Conservation (phyloP, 2,888 invertebrate species). For the Pristionchus japonicus region DNA sequence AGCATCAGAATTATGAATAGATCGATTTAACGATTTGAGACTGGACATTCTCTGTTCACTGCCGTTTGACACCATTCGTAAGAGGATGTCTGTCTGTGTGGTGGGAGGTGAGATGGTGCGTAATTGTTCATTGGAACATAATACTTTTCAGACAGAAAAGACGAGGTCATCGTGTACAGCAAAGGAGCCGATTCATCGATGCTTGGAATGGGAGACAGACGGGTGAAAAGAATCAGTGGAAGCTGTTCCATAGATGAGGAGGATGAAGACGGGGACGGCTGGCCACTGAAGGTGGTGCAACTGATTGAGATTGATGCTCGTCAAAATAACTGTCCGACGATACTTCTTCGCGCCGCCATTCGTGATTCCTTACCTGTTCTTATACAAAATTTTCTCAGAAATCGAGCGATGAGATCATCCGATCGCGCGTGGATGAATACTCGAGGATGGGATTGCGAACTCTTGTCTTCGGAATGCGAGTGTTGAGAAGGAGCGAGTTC, state of each 20-base stretch:
- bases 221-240: not conserved
- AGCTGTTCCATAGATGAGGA: constrained; percentile 30
- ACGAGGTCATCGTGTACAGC: constrained; percentile 78
- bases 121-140: no score
- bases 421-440: constrained; percentile 52
- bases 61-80: constrained; percentile 92
- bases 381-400: not conserved
- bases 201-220: constrained; percentile 4
- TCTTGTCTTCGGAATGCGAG: constrained; percentile 77
- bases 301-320: no score
- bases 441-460: constrained; percentile 75
- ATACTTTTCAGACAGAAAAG: constrained; percentile 77
- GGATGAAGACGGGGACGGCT: not conserved
- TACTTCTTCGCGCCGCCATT: no score
- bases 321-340: no score
- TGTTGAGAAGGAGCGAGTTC: constrained; percentile 84
- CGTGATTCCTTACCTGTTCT: no score
- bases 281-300: not conserved
- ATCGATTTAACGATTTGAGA: not conserved
- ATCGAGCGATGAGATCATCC: not conserved
- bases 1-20: no score
- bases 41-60: constrained; percentile 80
- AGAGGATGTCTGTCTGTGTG: constrained; percentile 96
- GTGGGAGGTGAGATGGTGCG: constrained; percentile 77
- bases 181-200: constrained; percentile 80